These are phyloP conservation scores for Bedellia somnulentella DNA, from an alignment of 2,888 invertebrate genomes.

Conservation along the genomic window DNA sequence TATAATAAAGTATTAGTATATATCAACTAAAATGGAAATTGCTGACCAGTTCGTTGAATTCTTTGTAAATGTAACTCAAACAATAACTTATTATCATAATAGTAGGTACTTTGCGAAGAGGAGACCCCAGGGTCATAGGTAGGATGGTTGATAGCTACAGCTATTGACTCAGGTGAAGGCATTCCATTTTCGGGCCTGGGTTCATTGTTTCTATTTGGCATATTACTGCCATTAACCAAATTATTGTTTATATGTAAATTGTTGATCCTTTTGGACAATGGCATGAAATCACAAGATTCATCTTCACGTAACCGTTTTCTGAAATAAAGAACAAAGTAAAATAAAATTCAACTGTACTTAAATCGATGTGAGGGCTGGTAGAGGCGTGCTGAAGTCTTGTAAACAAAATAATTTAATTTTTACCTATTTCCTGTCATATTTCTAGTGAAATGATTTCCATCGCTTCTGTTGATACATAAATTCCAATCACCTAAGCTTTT, in stretches of 20 bases:
- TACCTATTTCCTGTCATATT: conserved; percentile 54
- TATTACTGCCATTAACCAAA: conserved; percentile 21
- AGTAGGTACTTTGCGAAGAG: conserved; percentile 79
- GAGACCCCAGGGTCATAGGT: conserved; percentile 77
- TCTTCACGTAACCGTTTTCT: conserved; percentile 80
- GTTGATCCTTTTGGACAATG: conserved; percentile 87
- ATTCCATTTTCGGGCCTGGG: background rate
- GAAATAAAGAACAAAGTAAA: conserved; percentile 17
- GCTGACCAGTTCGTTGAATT: conserved; percentile 66
- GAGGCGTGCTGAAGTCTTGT: background rate
- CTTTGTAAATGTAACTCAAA: conserved; percentile 84
- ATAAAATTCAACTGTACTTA: too few relatives aligned
- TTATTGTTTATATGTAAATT: conserved; percentile 79
- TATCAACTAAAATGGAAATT: conserved; percentile 37
- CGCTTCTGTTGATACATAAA: conserved; percentile 22
- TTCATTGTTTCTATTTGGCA: conserved; percentile 30
- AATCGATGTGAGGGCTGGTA: background rate
- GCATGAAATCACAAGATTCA: conserved; percentile 80
- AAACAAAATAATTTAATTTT: background rate
- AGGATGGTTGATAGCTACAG: conserved; percentile 35
- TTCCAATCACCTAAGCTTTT: conserved; percentile 27
- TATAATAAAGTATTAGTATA: background rate
- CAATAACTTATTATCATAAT: conserved; percentile 84
- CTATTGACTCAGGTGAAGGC: conserved; percentile 21
- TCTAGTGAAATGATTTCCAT: conserved; percentile 31